A percentile compares a stretch with the other conserved stretches of the same genome.
These are phyloP conservation scores for Mixornis gularis DNA, from an alignment of 2,113 vertebrate species.

Conservation along the genomic window DNA sequence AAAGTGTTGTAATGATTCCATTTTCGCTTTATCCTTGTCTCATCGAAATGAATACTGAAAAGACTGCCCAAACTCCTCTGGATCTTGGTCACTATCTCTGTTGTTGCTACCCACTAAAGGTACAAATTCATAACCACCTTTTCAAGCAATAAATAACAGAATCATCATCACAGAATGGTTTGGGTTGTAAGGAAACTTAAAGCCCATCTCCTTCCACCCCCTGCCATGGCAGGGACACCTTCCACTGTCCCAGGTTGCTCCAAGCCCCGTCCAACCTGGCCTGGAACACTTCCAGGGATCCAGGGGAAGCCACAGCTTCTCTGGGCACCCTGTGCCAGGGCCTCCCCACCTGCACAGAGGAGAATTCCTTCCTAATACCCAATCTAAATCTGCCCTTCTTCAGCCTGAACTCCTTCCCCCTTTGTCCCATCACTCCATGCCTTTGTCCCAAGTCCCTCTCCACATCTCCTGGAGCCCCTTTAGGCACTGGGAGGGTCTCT, in stretches of 20 bases:
- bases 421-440: not conserved
- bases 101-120: not conserved
- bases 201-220: not conserved
- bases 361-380: not conserved
- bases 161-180: not conserved
- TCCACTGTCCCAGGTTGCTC: rapidly evolving
- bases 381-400: rapidly evolving
- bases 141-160: not conserved
- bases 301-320: not conserved
- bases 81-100: not conserved
- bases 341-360: not conserved
- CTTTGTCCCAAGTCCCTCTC: not conserved
- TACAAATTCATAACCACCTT: not conserved
- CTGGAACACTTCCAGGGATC: not conserved
- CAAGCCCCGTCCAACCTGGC: rapidly evolving
- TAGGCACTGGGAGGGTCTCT: not conserved
- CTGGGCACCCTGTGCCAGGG: not conserved
- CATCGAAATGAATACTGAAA: slow-evolving; percentile 12
- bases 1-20: not conserved
- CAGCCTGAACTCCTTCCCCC: not conserved
- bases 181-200: not conserved
- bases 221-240: not conserved
- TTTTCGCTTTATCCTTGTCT: not conserved
- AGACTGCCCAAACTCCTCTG: not conserved
- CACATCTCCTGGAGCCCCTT: not conserved